Evolutionary conservation across 2,888 invertebrate genomes (phyloP), one percentile per base, ranked within the genome.

Genomic region (Drosophila kuntzei): DNA sequence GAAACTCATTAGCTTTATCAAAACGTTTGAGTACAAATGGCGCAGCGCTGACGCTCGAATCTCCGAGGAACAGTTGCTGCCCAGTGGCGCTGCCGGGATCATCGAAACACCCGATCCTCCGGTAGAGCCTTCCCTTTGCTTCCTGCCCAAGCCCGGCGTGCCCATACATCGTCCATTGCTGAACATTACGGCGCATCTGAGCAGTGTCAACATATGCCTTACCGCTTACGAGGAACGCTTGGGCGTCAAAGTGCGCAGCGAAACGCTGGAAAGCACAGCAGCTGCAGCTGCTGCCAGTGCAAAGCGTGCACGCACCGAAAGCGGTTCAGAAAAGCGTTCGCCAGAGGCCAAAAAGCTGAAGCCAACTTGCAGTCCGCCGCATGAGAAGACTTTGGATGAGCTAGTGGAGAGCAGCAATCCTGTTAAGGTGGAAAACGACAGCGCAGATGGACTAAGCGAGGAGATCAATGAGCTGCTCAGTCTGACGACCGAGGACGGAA

Each of bases 11-110:
- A 94, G 95, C 60, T 93, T 98, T 46, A 94, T 98, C 44, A 93
- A 93, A 72, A 96, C 95, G 87, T 94, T 98, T 73, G 94, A 95
- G 81, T 93, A 94, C 67, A 94, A 97, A 81, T 98, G 98, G 98
- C 94, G 94, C 69, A 94, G 94, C 25, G 92, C 92, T 11, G 93
- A 93, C 58, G 79, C 83, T 9, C 89, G 90, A 60, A 73, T 92
- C 43, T 72, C 82, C 9, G 91, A 91, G 53, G 90, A 90, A 27
- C 61, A 43, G 63, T 46, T 50, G 11, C 58, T n/a, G 65, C 22
- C 43, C n/a, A 43, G n/a, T 32, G n/a, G 12, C 1, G 36, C 18
- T 4, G 58, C 44, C 0, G 3, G 51, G 2, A 36, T 9, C 7
- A 25, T 27, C 4, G 59, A 62, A 16, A 47, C 32, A 12, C 32